phyloP scores from a whole-genome alignment of 2,888 invertebrate species.

The Sipha maydis region DNA sequence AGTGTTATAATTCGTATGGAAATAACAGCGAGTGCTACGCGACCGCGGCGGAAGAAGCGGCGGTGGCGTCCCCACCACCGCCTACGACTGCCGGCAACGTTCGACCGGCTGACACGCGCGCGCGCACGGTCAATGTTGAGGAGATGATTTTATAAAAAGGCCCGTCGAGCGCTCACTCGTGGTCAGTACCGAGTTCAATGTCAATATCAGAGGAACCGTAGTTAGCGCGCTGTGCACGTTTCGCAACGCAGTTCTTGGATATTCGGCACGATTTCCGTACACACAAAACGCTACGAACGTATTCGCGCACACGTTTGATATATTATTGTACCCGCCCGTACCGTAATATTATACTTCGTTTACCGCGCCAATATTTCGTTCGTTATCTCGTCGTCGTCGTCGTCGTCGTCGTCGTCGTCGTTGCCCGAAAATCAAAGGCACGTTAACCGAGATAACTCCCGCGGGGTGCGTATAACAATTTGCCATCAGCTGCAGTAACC shows the following conservation, averaged over 20 bases:
- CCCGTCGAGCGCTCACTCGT: conserved; percentile 10
- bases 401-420: background rate
- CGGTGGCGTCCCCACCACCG: background rate
- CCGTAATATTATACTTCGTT: background rate
- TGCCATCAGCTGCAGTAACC: too few relatives aligned
- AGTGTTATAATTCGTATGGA: background rate
- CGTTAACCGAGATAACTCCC: too few relatives aligned
- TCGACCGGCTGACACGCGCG: conserved; percentile 7
- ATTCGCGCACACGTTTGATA: background rate
- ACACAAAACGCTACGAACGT: too few relatives aligned
- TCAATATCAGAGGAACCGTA: conserved; percentile 58
- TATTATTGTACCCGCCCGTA: too few relatives aligned
- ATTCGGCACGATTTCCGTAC: conserved; percentile 47
- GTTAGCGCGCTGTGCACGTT: background rate
- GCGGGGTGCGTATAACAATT: too few relatives aligned
- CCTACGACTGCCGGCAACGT: background rate
- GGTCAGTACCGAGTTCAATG: conserved; percentile 61
- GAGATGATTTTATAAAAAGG: conserved; percentile 53
- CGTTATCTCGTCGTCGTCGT: too few relatives aligned
- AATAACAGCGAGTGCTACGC: background rate
- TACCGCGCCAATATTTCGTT: too few relatives aligned
- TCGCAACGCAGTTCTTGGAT: conserved; percentile 43
- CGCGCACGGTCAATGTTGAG: conserved; percentile 45
- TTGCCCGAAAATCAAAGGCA: too few relatives aligned
- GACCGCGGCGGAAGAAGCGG: background rate